These are phyloP conservation scores for Masnerella sp. DNA, from an alignment of 2,888 invertebrate genomes.

Conservation along the genomic window DNA sequence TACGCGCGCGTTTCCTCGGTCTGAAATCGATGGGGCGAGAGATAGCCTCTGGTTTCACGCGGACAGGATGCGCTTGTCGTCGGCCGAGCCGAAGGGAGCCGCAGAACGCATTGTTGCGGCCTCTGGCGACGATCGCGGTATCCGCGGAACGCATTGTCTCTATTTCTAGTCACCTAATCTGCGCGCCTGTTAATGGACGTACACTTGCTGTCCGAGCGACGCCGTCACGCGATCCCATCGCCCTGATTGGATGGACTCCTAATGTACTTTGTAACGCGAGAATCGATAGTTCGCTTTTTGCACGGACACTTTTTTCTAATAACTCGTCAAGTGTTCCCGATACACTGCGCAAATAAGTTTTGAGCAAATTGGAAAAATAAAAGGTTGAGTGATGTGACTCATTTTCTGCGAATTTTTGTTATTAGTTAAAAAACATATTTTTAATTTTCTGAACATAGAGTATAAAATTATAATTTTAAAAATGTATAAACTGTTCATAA, in stretches of 20 bases:
- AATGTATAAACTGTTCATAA: too few species aligned
- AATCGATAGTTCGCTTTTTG: too few species aligned
- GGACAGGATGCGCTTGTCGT: constrained; percentile 70
- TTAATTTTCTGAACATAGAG: too few species aligned
- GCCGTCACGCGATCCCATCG: constrained; percentile 54
- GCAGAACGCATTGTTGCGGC: constrained; percentile 54
- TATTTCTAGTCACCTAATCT: constrained; percentile 60
- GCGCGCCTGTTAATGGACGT: constrained; percentile 40
- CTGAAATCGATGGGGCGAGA: constrained; percentile 67
- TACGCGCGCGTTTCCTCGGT: constrained; percentile 54
- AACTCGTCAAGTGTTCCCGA: too few species aligned
- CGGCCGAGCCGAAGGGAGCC: constrained; percentile 55
- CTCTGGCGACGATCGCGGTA: constrained; percentile 58
- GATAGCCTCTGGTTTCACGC: constrained; percentile 69
- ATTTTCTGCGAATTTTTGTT: too few species aligned
- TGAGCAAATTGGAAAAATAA: too few species aligned
- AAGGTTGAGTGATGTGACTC: too few species aligned
- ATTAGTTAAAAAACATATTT: too few species aligned
- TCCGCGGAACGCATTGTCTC: constrained; percentile 61
- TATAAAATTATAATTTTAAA: too few species aligned
- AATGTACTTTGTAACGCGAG: constrained; percentile 19
- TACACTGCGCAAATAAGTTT: too few species aligned
- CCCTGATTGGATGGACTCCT: constrained; percentile 49
- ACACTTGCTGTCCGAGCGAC: constrained; percentile 32
- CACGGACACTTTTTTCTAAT: too few species aligned